Percentiles rank a stretch among this genome's conserved stretches.
These are phyloP conservation scores for Dicranocentrus wangi DNA, from an alignment of 2,888 invertebrate species.

Conservation along the genomic window DNA sequence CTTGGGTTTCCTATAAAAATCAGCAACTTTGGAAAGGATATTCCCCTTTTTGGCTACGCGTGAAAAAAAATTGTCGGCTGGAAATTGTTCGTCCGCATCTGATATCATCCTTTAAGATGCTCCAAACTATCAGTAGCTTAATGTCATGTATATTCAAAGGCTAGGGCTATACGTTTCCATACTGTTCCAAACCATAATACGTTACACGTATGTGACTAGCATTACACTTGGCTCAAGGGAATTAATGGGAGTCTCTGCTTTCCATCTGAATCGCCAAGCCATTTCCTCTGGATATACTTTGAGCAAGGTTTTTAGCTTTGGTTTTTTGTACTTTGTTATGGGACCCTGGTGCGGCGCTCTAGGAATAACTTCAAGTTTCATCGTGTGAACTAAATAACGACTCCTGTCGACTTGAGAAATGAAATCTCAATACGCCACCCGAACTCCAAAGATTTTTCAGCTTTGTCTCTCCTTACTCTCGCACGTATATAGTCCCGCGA, in stretches of 20 bases:
- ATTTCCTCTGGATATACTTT: conserved; percentile 28
- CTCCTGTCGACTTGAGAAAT: conserved; percentile 53
- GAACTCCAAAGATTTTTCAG: conserved; percentile 1
- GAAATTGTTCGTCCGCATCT: too few species aligned
- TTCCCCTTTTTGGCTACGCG: too few species aligned
- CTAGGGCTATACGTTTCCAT: too few species aligned
- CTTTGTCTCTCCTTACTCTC: not conserved
- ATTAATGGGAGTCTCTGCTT: conserved; percentile 58
- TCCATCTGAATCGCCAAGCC: conserved; percentile 42
- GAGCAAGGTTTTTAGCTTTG: not conserved
- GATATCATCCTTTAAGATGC: too few species aligned
- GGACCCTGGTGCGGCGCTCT: too few species aligned
- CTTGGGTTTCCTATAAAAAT: too few species aligned
- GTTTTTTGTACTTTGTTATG: not conserved
- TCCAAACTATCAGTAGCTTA: too few species aligned
- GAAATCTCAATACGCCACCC: conserved; percentile 51
- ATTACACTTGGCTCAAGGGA: conserved; percentile 56
- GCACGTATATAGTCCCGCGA: not conserved
- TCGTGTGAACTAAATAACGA: conserved; percentile 46
- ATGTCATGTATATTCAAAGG: too few species aligned
- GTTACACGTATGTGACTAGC: conserved; percentile 57
- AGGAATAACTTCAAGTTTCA: too few species aligned
- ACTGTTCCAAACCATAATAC: conserved; percentile 53
- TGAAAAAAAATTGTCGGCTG: too few species aligned
- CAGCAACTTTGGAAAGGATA: too few species aligned